Conservation (phyloP, 2,888 invertebrate genomes). For the Theretra japonica region DNA sequence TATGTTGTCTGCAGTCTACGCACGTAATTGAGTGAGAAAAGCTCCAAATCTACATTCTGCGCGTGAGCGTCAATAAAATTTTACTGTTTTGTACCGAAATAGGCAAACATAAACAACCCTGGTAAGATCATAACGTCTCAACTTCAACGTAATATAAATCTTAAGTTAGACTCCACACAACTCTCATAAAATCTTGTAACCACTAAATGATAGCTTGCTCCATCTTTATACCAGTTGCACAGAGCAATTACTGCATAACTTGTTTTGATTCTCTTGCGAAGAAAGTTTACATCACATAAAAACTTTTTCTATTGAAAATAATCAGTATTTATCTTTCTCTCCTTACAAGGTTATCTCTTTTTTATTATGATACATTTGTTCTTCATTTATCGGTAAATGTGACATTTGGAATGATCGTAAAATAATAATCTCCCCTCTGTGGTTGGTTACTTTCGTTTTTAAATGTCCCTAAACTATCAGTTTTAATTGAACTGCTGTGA, state of each 20-base stretch:
- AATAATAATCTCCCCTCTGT: too few relatives aligned
- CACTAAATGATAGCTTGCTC: slow-evolving; percentile 17
- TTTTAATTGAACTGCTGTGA: not conserved
- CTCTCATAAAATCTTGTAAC: slow-evolving; percentile 13
- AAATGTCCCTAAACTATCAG: too few relatives aligned
- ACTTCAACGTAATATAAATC: slow-evolving; percentile 9
- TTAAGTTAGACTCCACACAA: not conserved
- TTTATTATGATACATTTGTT: too few relatives aligned
- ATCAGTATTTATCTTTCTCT: too few relatives aligned
- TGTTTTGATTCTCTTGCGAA: not conserved
- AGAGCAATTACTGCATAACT: not conserved
- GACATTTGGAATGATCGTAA: too few relatives aligned
- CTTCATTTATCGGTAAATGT: too few relatives aligned
- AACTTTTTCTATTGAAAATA: not conserved
- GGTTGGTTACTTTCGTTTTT: too few relatives aligned
- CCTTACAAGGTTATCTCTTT: too few relatives aligned
- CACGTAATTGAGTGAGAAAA: slow-evolving; percentile 21
- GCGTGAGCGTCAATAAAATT: slow-evolving; percentile 10
- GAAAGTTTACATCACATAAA: not conserved
- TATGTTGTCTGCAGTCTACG: slow-evolving; percentile 14
- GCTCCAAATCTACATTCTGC: slow-evolving; percentile 1
- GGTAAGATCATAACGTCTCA: slow-evolving; percentile 1
- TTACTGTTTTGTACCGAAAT: slow-evolving; percentile 21
- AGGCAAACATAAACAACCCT: slow-evolving; percentile 7
- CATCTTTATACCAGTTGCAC: not conserved